These are phyloP conservation scores for Marronus borbonicus DNA, from an alignment of 2,888 invertebrate genomes.

Conservation along the genomic window DNA sequence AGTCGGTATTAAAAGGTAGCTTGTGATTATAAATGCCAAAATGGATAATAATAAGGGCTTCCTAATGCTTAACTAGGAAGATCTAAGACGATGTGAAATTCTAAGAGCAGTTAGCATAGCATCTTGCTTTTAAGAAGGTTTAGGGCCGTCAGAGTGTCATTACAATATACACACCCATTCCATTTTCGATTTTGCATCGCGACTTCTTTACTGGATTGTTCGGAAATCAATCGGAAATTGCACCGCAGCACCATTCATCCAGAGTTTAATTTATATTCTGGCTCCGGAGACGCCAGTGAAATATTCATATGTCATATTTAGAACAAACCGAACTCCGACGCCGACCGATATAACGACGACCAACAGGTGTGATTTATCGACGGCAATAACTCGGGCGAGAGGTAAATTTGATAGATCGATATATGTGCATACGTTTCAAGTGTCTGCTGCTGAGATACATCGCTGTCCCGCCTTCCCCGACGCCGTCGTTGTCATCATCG, in stretches of 20 bases:
- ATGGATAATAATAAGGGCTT: no score
- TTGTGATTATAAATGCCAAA: no score
- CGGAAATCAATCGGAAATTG: not conserved
- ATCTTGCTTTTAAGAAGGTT: no score
- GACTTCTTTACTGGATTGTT: not conserved
- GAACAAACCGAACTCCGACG: slow-evolving; percentile 36
- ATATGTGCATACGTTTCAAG: slow-evolving; percentile 23
- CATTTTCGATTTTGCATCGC: not conserved
- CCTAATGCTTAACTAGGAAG: no score
- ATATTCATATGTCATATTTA: slow-evolving; percentile 46
- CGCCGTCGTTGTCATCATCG: not conserved
- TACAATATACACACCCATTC: no score
- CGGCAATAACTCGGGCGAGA: slow-evolving; percentile 41
- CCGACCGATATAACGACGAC: slow-evolving; percentile 30
- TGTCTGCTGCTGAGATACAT: not conserved
- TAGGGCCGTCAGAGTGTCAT: no score
- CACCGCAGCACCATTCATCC: not conserved
- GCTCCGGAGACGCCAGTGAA: slow-evolving; percentile 19
- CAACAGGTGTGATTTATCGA: slow-evolving; percentile 51
- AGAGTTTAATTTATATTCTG: slow-evolving; percentile 17
- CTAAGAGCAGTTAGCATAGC: no score
- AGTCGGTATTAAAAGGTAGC: no score
- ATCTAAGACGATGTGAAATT: no score
- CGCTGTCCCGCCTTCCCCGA: not conserved
- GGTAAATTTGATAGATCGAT: slow-evolving; percentile 48